Base-by-base conservation (phyloP, 2,888 invertebrate species). In the Matsumyia berberina region DNA sequence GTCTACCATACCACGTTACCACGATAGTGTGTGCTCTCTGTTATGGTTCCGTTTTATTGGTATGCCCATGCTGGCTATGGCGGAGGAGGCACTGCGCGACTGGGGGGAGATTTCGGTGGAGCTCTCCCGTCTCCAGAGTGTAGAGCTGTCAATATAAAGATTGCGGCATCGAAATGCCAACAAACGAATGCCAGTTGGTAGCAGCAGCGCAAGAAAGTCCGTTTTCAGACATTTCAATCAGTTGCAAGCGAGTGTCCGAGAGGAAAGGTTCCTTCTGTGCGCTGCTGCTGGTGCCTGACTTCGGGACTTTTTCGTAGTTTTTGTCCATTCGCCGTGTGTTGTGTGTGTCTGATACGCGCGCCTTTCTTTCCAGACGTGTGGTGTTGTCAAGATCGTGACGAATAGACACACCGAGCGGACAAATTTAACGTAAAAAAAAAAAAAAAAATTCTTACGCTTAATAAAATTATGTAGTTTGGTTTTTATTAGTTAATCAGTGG, bases 141-240 rank as follows among this genome's bases (percentile, higher is more conserved):
- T 73, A 73, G 66, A 82, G 74, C 76, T 80, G 85, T 85, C 85
- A 80, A 85, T 85, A 85, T 35, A 62, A 79, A 76, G 80, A 85
- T 85, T 85, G 76, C 80, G 85, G 80, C 79, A 85, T 85, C 80
- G 74, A 80, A 66, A 74, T 80, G 74, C 80, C 85, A 85, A 80
- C 80, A 69, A 74, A 79, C 44, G 69, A 83, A 67, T 83, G 67
- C 49, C 78, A 83, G 78, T 83, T 78, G 67, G 72, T 67, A 62
- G 69, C 51, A 58, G 69, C 37, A 72, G 64, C 74, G 35, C 58
- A 79, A 73, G 72, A 62, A 78, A 83, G 79, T 83, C 73, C 67
- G 35, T 72, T 79, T 79, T 46, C 64, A 72, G 70, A 79, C 74
- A 80, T 85, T 85, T 85, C 85, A 80, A 85, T 85, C 85, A 85